phyloP scores from a whole-genome alignment of 2,797 vertebrate genomes.

The Acanthurus leucopareius region DNA sequence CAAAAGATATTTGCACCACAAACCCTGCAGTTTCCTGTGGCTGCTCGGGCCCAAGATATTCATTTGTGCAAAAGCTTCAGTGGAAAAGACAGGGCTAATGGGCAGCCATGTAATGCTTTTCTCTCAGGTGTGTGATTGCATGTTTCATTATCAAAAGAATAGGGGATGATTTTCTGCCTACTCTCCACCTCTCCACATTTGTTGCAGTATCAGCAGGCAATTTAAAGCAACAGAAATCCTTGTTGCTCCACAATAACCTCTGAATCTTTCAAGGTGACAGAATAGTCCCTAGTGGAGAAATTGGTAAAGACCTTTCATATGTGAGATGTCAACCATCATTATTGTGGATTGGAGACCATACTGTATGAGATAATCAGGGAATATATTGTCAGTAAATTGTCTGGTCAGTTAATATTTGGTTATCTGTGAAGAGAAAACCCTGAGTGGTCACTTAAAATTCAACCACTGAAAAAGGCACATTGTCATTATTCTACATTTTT shows the following conservation, averaged over 20 bases:
- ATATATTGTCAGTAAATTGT: neutral
- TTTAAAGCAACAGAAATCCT: constrained; percentile 34
- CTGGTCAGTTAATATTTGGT: constrained; percentile 23
- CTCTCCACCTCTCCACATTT: constrained; percentile 25
- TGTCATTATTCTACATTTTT: neutral
- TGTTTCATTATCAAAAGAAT: constrained; percentile 63
- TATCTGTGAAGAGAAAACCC: constrained; percentile 25
- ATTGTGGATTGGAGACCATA: constrained; percentile 10
- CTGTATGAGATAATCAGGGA: constrained; percentile 8
- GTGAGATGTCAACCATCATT: constrained; percentile 40
- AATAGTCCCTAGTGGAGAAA: constrained; percentile 18
- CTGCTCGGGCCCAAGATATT: constrained; percentile 55
- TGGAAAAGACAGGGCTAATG: constrained; percentile 51
- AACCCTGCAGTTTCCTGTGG: constrained; percentile 64
- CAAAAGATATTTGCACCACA: constrained; percentile 59
- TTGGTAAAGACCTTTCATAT: constrained; percentile 34
- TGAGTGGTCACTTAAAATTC: constrained; percentile 13
- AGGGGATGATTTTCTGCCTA: constrained; percentile 12
- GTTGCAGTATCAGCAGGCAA: constrained; percentile 48
- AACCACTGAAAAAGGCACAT: neutral
- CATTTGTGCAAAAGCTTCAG: constrained; percentile 66
- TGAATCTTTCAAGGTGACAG: constrained; percentile 63
- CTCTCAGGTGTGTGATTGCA: constrained; percentile 69
- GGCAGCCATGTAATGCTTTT: constrained; percentile 50
- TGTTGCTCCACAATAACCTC: constrained; percentile 47